phyloP scores from a whole-genome alignment of 2,888 invertebrate species.

The Diarsia mendica region DNA sequence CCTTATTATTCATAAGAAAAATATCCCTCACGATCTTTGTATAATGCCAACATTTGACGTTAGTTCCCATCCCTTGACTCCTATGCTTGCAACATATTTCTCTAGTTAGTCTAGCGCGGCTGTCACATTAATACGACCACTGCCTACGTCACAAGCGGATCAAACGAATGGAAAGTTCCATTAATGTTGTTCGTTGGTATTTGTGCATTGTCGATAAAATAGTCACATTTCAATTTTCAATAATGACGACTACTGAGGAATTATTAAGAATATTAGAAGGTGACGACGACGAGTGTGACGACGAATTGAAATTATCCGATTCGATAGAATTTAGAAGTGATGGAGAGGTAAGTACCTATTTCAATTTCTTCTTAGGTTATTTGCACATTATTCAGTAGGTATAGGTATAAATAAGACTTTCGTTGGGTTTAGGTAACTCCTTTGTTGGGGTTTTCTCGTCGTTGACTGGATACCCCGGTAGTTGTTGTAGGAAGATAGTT shows the following conservation, averaged over 20 bases:
- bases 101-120: constrained; percentile 44
- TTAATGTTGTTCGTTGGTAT: constrained; percentile 38
- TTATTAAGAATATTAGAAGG: constrained; percentile 44
- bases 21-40: constrained; percentile 42
- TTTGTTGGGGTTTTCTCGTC: too few species aligned
- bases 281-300: constrained; percentile 33
- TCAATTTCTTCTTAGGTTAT: constrained; percentile 31
- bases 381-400: constrained; percentile 36
- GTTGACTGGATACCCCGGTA: too few species aligned
- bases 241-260: constrained; percentile 40
- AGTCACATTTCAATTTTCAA: constrained; percentile 31
- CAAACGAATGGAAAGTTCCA: constrained; percentile 45
- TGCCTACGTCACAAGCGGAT: constrained; percentile 45
- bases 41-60: constrained; percentile 42
- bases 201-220: constrained; percentile 46
- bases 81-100: constrained; percentile 41
- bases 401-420: constrained; percentile 33
- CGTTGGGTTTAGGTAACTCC: constrained; percentile 39
- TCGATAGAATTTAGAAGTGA: constrained; percentile 33
- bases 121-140: constrained; percentile 42
- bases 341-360: constrained; percentile 41
- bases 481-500: too few species aligned
- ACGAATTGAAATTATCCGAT: constrained; percentile 29
- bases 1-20: constrained; percentile 44
- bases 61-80: constrained; percentile 37